Percentiles rank a stretch among this genome's conserved stretches.
phyloP scores from a whole-genome alignment of 2,888 invertebrate genomes.

The Coelogynopora nodosa region DNA sequence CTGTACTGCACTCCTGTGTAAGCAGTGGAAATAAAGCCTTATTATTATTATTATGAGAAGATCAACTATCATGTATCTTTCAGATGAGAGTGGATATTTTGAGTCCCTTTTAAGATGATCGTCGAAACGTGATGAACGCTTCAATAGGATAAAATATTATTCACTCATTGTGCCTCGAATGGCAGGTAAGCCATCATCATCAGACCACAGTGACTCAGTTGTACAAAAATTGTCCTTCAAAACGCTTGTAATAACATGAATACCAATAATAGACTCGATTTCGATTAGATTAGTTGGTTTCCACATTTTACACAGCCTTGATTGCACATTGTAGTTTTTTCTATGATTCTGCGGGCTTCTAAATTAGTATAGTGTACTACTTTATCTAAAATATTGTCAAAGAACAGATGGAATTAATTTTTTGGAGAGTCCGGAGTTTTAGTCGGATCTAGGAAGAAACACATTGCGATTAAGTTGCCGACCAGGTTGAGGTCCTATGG shows the following conservation, averaged over 20 bases:
- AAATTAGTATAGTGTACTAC: not conserved
- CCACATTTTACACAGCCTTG: not conserved
- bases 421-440: not conserved
- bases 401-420: not conserved
- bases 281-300: not conserved
- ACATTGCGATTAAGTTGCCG: not conserved
- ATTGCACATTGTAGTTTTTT: not conserved
- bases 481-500: not conserved
- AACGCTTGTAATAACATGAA: not conserved
- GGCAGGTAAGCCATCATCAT: not conserved
- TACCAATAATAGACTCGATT: not conserved
- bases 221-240: not conserved
- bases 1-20: conserved; percentile 20
- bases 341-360: not conserved
- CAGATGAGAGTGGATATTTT: too few relatives aligned
- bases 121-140: not conserved
- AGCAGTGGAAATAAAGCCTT: conserved; percentile 16
- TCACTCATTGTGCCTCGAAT: not conserved
- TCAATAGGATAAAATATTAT: not conserved
- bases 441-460: not conserved
- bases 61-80: not conserved
- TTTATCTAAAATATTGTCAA: not conserved
- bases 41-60: conserved; percentile 6
- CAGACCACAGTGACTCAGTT: not conserved
- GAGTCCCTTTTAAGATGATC: not conserved